Percentiles rank a stretch among this genome's conserved stretches.
These are phyloP conservation scores for Urocyon cinereoargenteus DNA, from an alignment of 2,797 vertebrate genomes.

Conservation along the genomic window DNA sequence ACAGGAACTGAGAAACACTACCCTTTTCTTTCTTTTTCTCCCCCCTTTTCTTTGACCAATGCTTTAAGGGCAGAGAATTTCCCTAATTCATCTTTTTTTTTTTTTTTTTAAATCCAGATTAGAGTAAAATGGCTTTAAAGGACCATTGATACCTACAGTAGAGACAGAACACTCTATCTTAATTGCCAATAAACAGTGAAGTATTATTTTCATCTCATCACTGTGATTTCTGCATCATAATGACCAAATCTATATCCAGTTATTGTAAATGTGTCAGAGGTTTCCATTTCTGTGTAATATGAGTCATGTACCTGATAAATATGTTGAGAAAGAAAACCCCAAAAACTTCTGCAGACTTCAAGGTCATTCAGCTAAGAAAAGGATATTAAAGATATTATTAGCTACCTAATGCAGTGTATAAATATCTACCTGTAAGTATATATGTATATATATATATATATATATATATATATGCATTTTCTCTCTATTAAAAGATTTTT, in stretches of 20 bases:
- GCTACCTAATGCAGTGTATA: not conserved
- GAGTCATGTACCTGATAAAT: not conserved
- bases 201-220: not conserved
- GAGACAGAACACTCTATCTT: not conserved
- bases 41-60: not conserved
- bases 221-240: not conserved
- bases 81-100: not conserved
- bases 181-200: not conserved
- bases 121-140: not conserved
- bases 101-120: not conserved
- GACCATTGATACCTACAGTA: too few species aligned
- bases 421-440: not conserved
- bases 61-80: not conserved
- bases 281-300: not conserved
- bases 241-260: not conserved
- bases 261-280: conserved; percentile 41
- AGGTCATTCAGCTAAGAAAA: not conserved
- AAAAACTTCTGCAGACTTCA: not conserved
- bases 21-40: not conserved
- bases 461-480: not conserved
- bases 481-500: not conserved
- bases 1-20: not conserved
- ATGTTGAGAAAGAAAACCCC: not conserved
- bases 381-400: conserved; percentile 1
- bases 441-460: not conserved